Evolutionary conservation across 1,140 invertebrate genomes (phyloP).

Genomic region (Trichogramma pretiosum): DNA sequence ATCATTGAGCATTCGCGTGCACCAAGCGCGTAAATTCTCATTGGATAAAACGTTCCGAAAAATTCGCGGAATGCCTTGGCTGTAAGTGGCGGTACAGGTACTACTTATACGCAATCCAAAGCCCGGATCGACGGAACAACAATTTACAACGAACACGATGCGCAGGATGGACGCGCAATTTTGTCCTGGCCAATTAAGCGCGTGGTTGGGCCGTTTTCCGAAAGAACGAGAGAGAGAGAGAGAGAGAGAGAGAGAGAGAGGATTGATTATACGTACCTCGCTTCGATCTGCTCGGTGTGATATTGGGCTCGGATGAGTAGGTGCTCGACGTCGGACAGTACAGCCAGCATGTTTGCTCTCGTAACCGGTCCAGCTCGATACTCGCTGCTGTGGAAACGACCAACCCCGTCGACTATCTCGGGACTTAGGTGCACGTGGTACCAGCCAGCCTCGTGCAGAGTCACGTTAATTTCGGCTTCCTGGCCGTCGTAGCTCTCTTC

Average conservation of each 20-base stretch:
- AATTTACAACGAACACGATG: too few relatives aligned
- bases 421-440: constrained; percentile 53
- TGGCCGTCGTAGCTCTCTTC: constrained; percentile 54
- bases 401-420: constrained; percentile 52
- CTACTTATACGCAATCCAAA: too few relatives aligned
- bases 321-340: constrained; percentile 70
- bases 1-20: too few relatives aligned
- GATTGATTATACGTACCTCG: constrained; percentile 46
- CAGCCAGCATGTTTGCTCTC: constrained; percentile 70
- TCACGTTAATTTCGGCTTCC: constrained; percentile 53
- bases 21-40: too few relatives aligned
- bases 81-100: too few relatives aligned
- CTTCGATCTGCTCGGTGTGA: constrained; percentile 90
- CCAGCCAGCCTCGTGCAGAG: constrained; percentile 64
- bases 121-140: too few relatives aligned
- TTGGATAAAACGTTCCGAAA: too few relatives aligned
- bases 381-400: constrained; percentile 46
- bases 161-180: too few relatives aligned
- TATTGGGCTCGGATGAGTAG: constrained; percentile 84
- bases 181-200: neutral
- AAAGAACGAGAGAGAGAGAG: neutral
- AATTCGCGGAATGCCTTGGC: too few relatives aligned
- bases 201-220: neutral
- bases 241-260: neutral
- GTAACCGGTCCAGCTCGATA: constrained; percentile 58